phyloP scores from a whole-genome alignment of 2,888 invertebrate species.

The Parnassius orleans region DNA sequence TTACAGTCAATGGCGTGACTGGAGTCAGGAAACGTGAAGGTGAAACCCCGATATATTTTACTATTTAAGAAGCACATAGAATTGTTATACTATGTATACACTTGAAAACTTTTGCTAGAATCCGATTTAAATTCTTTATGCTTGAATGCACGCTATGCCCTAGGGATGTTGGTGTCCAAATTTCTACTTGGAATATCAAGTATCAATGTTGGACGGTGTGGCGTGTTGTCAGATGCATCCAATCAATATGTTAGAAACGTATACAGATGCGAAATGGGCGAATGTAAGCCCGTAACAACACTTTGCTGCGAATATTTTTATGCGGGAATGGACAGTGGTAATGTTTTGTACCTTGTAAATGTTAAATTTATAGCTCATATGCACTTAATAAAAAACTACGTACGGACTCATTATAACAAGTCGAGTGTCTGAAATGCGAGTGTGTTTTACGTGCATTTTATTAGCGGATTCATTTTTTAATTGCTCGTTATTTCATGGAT shows the following conservation, averaged over 20 bases:
- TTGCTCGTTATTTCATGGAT: neutral
- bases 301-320: slow-evolving; percentile 65
- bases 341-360: slow-evolving; percentile 61
- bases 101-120: too few relatives aligned
- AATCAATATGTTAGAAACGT: slow-evolving; percentile 49
- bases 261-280: slow-evolving; percentile 60
- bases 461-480: slow-evolving; percentile 4
- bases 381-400: slow-evolving; percentile 61
- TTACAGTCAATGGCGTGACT: slow-evolving; percentile 7
- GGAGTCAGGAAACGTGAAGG: slow-evolving; percentile 7
- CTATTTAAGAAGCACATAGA: too few relatives aligned
- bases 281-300: slow-evolving; percentile 50
- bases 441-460: slow-evolving; percentile 34
- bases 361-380: slow-evolving; percentile 63
- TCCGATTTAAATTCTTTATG: too few relatives aligned
- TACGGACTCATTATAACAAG: slow-evolving; percentile 43
- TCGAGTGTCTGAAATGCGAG: slow-evolving; percentile 37
- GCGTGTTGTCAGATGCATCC: slow-evolving; percentile 39
- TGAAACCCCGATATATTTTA: slow-evolving; percentile 7
- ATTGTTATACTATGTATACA: too few relatives aligned
- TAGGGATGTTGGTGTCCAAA: slow-evolving; percentile 10
- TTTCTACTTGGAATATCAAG: slow-evolving; percentile 3
- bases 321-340: slow-evolving; percentile 50
- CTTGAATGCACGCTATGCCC: neutral
- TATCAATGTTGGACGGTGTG: neutral